These are phyloP conservation scores for Drepana arcuata DNA, from an alignment of 1,140 invertebrate species.

Conservation along the genomic window DNA sequence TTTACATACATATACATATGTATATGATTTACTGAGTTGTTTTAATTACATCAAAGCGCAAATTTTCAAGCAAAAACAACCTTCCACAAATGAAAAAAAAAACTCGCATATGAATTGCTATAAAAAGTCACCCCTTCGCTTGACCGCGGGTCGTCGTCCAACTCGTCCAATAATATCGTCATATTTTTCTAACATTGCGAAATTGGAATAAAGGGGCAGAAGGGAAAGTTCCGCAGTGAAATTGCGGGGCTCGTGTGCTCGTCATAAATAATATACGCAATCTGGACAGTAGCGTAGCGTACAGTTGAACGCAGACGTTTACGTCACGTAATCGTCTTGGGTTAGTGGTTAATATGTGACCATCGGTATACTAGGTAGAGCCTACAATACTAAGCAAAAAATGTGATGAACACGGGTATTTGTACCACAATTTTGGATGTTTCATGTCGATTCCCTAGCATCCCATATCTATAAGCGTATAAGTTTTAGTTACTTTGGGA, in stretches of 20 bases:
- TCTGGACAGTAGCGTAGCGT: conserved; percentile 16
- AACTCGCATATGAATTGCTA: conserved; percentile 32
- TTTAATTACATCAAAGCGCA: too few relatives aligned
- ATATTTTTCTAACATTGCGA: conserved; percentile 61
- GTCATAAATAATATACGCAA: conserved; percentile 64
- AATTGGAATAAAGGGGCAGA: conserved; percentile 53
- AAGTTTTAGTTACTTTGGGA: too few relatives aligned
- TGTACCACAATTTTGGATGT: background rate
- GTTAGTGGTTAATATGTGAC: background rate
- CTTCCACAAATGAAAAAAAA: too few relatives aligned
- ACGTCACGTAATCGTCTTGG: background rate
- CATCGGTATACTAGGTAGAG: background rate
- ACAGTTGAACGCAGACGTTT: background rate
- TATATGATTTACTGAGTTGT: too few relatives aligned
- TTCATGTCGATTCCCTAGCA: too few relatives aligned
- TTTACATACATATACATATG: too few relatives aligned
- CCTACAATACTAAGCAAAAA: background rate
- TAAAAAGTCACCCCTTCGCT: conserved; percentile 48
- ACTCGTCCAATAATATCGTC: conserved; percentile 60
- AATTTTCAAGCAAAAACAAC: too few relatives aligned
- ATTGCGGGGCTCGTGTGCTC: conserved; percentile 48
- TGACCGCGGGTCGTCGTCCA: conserved; percentile 33
- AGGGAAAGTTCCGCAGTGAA: conserved; percentile 51
- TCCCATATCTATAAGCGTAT: too few relatives aligned
- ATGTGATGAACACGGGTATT: background rate